These are phyloP conservation scores for Microctenopoma steveboyesi DNA, from an alignment of 2,797 vertebrate genomes.

Conservation along the genomic window DNA sequence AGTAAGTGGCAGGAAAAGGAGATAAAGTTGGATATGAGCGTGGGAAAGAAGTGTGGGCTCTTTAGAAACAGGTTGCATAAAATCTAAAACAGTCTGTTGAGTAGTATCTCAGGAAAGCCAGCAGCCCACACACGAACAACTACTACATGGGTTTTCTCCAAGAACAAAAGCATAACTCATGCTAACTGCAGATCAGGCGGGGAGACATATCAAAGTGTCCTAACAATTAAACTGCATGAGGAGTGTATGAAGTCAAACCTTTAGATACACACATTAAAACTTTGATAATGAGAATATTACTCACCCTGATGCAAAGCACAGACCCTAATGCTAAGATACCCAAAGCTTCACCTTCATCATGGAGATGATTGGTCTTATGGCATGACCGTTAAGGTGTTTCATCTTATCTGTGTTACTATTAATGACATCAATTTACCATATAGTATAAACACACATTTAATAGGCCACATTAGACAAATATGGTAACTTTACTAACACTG, in stretches of 20 bases:
- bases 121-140: constrained; percentile 32
- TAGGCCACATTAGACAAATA: too few species aligned
- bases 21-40: constrained; percentile 5
- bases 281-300: neutral
- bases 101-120: constrained; percentile 39
- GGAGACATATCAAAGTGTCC: constrained; percentile 20
- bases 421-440: neutral
- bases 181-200: constrained; percentile 5
- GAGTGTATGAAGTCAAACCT: neutral
- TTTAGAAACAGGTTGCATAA: constrained; percentile 44
- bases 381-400: neutral
- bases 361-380: neutral
- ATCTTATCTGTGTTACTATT: neutral
- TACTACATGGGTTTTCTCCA: constrained; percentile 36
- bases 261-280: neutral
- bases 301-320: neutral
- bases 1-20: constrained; percentile 9
- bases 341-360: neutral
- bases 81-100: constrained; percentile 33
- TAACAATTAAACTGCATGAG: constrained; percentile 5
- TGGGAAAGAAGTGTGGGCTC: neutral
- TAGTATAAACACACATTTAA: neutral
- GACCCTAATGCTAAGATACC: neutral
- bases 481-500: neutral
- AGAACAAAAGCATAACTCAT: constrained; percentile 32